Conservation (phyloP, 2,797 vertebrate genomes). For the Graptemys geographica region DNA sequence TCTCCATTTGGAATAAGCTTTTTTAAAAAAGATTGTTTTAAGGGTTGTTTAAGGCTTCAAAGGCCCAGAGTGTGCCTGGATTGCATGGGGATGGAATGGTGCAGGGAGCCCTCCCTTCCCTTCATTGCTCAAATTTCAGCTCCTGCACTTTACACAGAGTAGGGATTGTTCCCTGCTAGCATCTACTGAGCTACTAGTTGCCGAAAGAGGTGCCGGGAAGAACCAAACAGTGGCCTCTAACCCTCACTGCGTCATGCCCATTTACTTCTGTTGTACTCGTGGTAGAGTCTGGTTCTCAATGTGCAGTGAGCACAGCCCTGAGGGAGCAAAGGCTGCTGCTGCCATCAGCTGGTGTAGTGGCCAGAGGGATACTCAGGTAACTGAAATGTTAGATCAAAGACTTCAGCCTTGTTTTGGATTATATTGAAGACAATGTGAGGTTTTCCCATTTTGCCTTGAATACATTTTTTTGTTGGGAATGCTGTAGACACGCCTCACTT, state of each 20-base stretch:
- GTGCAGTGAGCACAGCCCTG: neutral
- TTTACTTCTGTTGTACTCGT: neutral
- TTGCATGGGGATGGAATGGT: neutral
- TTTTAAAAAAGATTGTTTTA: neutral
- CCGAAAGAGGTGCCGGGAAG: neutral
- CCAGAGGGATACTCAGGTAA: neutral
- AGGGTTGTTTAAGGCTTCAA: neutral
- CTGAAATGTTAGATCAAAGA: neutral
- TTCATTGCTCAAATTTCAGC: neutral
- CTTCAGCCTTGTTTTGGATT: neutral
- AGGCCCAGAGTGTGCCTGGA: neutral
- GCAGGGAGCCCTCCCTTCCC: neutral
- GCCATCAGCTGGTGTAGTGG: neutral
- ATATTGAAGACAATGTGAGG: neutral
- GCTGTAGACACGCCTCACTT: neutral
- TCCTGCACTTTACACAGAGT: neutral
- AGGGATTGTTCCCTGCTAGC: neutral
- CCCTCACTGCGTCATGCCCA: neutral
- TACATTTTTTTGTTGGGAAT: neutral
- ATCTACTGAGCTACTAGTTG: neutral
- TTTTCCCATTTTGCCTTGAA: fast-evolving
- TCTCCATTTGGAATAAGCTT: neutral
- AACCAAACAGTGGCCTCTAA: neutral
- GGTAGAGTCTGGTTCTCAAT: neutral
- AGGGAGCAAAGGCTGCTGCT: neutral